Evolutionary conservation across 1,140 invertebrate species (phyloP).

Genomic region (Ephestia elutella): DNA sequence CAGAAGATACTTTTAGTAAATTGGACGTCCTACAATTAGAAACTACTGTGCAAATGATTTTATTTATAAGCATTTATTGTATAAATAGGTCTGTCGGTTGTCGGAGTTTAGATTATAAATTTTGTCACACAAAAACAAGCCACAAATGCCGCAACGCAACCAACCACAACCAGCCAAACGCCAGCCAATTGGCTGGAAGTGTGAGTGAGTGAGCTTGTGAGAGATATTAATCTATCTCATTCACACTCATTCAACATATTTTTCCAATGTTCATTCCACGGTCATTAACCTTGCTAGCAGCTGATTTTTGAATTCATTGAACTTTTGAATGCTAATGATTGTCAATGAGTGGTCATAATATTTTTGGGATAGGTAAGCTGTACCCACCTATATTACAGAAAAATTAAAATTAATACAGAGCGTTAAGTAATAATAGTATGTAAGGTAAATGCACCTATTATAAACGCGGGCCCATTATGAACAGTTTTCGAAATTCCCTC

Average conservation of each 20-base stretch:
- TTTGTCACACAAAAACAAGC: too few relatives aligned
- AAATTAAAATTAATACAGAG: too few relatives aligned
- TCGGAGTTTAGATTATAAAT: too few relatives aligned
- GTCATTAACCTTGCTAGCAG: conserved; percentile 23
- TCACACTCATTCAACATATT: conserved; percentile 11
- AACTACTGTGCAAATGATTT: conserved; percentile 21
- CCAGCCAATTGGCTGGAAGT: background rate
- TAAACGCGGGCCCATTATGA: too few relatives aligned
- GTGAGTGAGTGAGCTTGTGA: background rate
- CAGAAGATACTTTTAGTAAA: conserved; percentile 17
- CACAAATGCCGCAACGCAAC: background rate
- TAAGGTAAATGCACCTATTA: too few relatives aligned
- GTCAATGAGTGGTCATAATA: too few relatives aligned
- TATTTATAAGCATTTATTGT: conserved; percentile 26
- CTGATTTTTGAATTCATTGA: conserved; percentile 17
- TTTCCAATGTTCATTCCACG: conserved; percentile 12
- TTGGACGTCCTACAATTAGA: conserved; percentile 16
- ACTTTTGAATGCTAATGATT: too few relatives aligned
- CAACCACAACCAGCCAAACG: background rate
- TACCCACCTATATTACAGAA: too few relatives aligned
- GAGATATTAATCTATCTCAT: conserved; percentile 15
- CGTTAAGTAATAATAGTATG: too few relatives aligned
- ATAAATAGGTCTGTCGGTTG: background rate
- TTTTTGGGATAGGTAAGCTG: too few relatives aligned
- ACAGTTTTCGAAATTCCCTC: too few relatives aligned